phyloP scores from a whole-genome alignment of 2,888 invertebrate species.

The Tenthredo notha region DNA sequence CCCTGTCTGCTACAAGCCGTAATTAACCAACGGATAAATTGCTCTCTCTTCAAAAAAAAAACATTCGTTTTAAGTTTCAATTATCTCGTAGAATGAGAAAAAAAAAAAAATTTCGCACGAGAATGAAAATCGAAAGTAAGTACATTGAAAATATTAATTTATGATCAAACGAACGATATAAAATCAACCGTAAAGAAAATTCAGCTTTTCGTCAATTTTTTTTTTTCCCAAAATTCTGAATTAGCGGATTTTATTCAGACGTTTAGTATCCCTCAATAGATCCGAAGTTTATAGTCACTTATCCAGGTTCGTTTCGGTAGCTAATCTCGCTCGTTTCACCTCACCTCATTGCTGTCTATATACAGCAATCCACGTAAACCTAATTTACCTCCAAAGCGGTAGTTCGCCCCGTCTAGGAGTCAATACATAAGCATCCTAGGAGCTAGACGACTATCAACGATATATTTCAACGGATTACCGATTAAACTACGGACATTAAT shows the following conservation, averaged over 20 bases:
- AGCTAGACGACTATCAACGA: constrained; percentile 31
- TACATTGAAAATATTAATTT: no score
- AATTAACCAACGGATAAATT: constrained; percentile 20
- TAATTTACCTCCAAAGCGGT: constrained; percentile 14
- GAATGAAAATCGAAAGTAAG: not conserved
- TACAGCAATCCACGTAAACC: constrained; percentile 13
- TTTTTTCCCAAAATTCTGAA: not conserved
- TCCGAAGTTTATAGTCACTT: not conserved
- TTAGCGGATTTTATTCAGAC: not conserved
- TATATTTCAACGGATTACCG: constrained; percentile 49
- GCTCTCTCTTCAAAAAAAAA: constrained; percentile 3
- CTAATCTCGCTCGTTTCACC: not conserved
- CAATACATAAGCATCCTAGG: constrained; percentile 26
- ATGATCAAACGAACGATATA: no score
- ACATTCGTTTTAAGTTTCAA: not conserved
- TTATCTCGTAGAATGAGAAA: not conserved
- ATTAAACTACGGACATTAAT: constrained; percentile 41
- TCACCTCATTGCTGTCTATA: not conserved
- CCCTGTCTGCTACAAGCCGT: not conserved
- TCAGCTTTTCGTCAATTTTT: not conserved
- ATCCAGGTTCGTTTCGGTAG: constrained; percentile 4
- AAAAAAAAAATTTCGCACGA: not conserved
- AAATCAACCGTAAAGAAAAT: no score
- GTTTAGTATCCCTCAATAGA: not conserved
- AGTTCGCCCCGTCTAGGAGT: not conserved